Base-by-base conservation (phyloP, 2,888 invertebrate genomes). In the Phymatocera aterrima region DNA sequence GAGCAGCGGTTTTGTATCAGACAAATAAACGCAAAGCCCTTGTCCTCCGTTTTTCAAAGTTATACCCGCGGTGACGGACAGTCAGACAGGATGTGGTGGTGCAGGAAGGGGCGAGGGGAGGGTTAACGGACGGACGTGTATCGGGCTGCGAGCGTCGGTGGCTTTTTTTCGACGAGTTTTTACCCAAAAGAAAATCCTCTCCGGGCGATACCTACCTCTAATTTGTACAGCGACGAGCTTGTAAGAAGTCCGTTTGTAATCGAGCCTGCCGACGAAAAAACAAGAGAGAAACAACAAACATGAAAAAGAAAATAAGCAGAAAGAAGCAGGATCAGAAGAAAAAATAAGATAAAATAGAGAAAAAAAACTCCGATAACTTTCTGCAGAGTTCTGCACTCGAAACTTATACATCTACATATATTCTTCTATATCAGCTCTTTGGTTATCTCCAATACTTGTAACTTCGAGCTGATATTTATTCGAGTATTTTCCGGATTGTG, bases 161-260 rank as follows among this genome's bases (percentile, higher is more conserved):
- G 68, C n/a, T n/a, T n/a, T 68, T 68, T 68, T 68, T 68, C 68
- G 46, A 68, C 68, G 43, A 68, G 43, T 68, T 68, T 68, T 68
- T 46, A 68, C 24, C 3, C 24, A 18, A 3, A 15, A 15, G n/a
- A 28, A 46, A 68, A 40, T 46, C 24, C 46, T 68, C 46, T 46
- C 43, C 68, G 15, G 12, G 46, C 46, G 24, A 68, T 68, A 24
- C 43, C 21, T 68, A 15, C 40, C 68, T 68, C 68, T 46, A 68
- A 68, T 68, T 68, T 68, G 31, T 46, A 40, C 68, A 46, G n/a
- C 68, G 28, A 46, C 68, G 40, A 46, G 43, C 46, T 28, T 28
- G 46, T 40, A 43, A 68, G 34, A 68, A 68, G 68, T 68, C 34
- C 24, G 31, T 40, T 68, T 68, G 46, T 43, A 46, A 68, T 46